Base-by-base conservation (phyloP, 1,140 invertebrate species). In the Neodiprion pinetum region DNA sequence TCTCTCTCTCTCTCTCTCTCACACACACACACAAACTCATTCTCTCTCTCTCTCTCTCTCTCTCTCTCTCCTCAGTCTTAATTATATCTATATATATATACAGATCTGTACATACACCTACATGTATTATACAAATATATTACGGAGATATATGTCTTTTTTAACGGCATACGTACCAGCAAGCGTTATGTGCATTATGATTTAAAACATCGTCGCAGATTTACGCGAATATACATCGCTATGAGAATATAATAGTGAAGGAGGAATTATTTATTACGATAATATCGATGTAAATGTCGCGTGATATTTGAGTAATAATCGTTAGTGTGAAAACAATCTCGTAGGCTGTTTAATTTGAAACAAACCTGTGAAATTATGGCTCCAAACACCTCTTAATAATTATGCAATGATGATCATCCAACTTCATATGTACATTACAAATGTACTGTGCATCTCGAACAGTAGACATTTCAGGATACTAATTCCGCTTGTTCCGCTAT, bases 401-500 rank as follows among this genome's bases (percentile, higher is more conserved):
- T 70, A 71, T 70, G 68, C 71, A 72, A 75, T 74, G 77, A 79
- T 83, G 82, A 87, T 87, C 85, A 87, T 86, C 84, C 79, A 82
- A 78, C 79, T 85, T 72, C 79, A 82, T 76, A 79, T 82, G 80
- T 80, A 82, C 80, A 77, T 82, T 77, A 80, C 80, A 78, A 84
- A 82, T 83, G 76, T 80, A 79, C 81, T 79, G 75, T 83, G 78
- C 79, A 79, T 79, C 75, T 72, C 78, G 75, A 80, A 80, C 65
- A 70, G 79, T 23, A 84, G 81, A 81, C 80, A 84, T 76, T 79
- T 79, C 79, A 82, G 80, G 76, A 79, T 82, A 72, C 82, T 88
- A 67, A 77, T 85, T 74, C 81, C 84, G 71, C 79, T 88, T 73
- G 82, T 88, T 73, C 81, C 82, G 5, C 82, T 88, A 47, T 87